Evolutionary conservation across 2,113 vertebrate species (phyloP).

Genomic region (Prionailurus bengalensis): DNA sequence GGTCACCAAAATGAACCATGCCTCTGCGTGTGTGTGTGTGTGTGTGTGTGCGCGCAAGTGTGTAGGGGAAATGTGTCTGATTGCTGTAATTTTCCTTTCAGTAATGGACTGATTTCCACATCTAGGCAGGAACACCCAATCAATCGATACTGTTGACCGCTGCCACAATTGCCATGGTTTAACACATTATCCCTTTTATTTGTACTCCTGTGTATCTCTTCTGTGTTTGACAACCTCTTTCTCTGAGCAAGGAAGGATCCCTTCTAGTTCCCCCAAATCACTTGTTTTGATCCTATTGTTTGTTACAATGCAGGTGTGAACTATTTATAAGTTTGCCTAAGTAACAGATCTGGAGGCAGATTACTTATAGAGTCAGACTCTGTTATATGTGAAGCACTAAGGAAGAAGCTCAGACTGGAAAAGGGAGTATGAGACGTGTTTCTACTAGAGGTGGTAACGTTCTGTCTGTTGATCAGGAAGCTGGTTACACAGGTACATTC

Average conservation of each 20-base stretch:
- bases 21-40: not conserved
- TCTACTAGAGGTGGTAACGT: not conserved
- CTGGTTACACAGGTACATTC: not conserved
- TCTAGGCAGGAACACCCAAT: not conserved
- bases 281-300: not conserved
- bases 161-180: not conserved
- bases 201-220: not conserved
- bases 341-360: slow-evolving; percentile 35
- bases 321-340: slow-evolving; percentile 39
- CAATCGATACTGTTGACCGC: not conserved
- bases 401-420: not conserved
- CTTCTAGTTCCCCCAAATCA: not conserved
- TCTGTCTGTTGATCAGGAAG: not conserved
- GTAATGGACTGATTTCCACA: not conserved
- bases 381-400: not conserved
- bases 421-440: rapidly evolving
- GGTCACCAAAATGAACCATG: not conserved
- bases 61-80: not conserved
- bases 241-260: not conserved
- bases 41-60: not conserved
- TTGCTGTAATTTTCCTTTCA: slow-evolving; percentile 7
- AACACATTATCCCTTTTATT: not conserved
- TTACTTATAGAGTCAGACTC: not conserved
- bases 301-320: not conserved
- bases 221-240: not conserved